phyloP scores from a whole-genome alignment of 2,797 vertebrate species.

The Phalanger gymnotis region DNA sequence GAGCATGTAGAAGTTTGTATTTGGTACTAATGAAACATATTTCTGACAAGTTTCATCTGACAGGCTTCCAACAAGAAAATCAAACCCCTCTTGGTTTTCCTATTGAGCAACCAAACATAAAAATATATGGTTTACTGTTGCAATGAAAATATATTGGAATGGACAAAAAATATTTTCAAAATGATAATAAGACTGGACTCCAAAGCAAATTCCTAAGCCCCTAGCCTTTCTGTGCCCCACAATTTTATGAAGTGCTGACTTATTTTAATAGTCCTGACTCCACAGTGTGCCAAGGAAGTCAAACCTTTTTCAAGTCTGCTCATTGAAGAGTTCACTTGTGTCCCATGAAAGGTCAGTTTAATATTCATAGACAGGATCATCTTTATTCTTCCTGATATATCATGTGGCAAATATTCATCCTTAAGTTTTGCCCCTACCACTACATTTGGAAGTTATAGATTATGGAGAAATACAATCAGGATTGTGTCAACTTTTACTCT shows the following conservation, averaged over 20 bases:
- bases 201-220: slow-evolving; percentile 2
- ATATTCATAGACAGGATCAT: background rate
- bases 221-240: slow-evolving; percentile 13
- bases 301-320: background rate
- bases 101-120: slow-evolving; percentile 62
- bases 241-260: slow-evolving; percentile 25
- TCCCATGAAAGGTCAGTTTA: background rate
- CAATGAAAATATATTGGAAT: slow-evolving; percentile 27
- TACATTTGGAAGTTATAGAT: background rate
- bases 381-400: background rate
- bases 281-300: background rate
- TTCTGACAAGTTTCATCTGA: slow-evolving; percentile 57
- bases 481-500: background rate
- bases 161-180: slow-evolving; percentile 19
- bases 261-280: slow-evolving; percentile 6
- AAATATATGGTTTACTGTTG: slow-evolving; percentile 1
- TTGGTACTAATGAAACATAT: slow-evolving; percentile 45
- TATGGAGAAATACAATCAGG: background rate
- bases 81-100: slow-evolving; percentile 55
- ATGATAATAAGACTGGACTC: background rate
- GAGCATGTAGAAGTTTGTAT: slow-evolving; percentile 41
- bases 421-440: background rate
- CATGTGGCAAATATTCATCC: background rate
- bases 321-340: slow-evolving; percentile 2
- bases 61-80: slow-evolving; percentile 55